Percentiles rank a stretch among this genome's conserved stretches.
These are phyloP conservation scores for Papilio helenus DNA, from an alignment of 1,140 invertebrate species.

Conservation along the genomic window DNA sequence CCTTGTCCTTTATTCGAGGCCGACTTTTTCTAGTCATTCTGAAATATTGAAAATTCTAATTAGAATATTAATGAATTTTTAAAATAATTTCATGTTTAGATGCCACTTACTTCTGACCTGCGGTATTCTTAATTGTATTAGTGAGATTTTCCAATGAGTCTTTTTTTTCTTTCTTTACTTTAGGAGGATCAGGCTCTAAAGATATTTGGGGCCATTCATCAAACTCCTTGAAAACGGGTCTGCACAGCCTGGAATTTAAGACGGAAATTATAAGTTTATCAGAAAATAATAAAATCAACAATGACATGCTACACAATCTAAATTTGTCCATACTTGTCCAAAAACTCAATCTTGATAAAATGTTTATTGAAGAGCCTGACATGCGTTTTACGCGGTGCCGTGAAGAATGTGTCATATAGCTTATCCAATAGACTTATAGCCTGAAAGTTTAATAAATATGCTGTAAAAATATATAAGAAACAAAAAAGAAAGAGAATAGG, in stretches of 20 bases:
- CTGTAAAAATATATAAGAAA: conserved; percentile 67
- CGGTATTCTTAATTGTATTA: conserved; percentile 45
- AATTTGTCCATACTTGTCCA: conserved; percentile 79
- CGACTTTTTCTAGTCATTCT: conserved; percentile 87
- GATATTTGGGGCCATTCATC: conserved; percentile 78
- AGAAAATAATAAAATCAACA: neutral
- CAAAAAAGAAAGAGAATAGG: conserved; percentile 42
- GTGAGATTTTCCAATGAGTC: conserved; percentile 56
- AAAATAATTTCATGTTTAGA: neutral
- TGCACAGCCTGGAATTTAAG: conserved; percentile 66
- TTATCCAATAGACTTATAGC: conserved; percentile 82
- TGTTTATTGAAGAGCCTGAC: conserved; percentile 77
- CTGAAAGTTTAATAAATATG: conserved; percentile 80
- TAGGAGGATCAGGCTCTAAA: conserved; percentile 72
- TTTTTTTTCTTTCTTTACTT: conserved; percentile 70
- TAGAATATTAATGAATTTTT: conserved; percentile 28
- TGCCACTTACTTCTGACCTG: conserved; percentile 58
- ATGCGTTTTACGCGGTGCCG: conserved; percentile 73
- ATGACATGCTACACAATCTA: conserved; percentile 20
- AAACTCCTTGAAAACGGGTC: conserved; percentile 79
- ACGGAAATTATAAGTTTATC: conserved; percentile 38
- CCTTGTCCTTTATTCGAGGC: conserved; percentile 83
- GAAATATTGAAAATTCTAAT: conserved; percentile 47
- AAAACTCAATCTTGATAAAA: conserved; percentile 82
- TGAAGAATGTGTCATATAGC: conserved; percentile 81